Evolutionary conservation across 2,113 vertebrate genomes (phyloP), one percentile per base, ranked within the genome.

Genomic region (Megaceryle maxima): DNA sequence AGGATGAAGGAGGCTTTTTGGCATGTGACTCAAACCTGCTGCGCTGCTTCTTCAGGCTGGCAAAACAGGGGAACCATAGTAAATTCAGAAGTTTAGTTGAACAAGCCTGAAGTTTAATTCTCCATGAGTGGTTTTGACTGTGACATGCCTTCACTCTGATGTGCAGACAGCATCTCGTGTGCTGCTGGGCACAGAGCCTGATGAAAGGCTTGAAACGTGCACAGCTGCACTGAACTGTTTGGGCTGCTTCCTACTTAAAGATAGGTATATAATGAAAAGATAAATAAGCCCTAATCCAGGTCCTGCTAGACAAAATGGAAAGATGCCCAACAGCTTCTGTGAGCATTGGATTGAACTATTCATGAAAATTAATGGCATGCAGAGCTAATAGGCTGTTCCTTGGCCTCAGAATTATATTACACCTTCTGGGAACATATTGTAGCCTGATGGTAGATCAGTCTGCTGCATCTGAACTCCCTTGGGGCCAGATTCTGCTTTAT

Each of bases 371-470:
- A 96, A 95, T 82, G 72, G 63, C 95, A 83, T 94, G 94, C 94
- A 79, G 96, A 92, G 91, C 82, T 96, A 92, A 92, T 89, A 91
- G 96, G 88, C 87, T 96, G 94, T 94, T 96, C 81, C 77, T 94
- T 94, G 96, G 94, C 88, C 91, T 94, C 22, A 2, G 81, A 84
- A 73, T 89, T 74, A 46, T 51, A 91, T 33, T 83, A 67, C 59
- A 87, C 87, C 83, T 95, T 94, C 91, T 96, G 96, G 94, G 83
- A 94, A 94, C 88, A 94, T 92, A 87, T 55, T 92, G 88, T 57
- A 94, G 74, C 91, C 94, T 96, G 88, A 59, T 96, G 91, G 78
- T 88, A 83, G 83, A 96, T 94, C 95, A 87, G 70, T 83, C 95
- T 96, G 96, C 67, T 96, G 74, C 63, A 66, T 79, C 84, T 82